These are phyloP conservation scores for Cirrhinus molitorella DNA, from an alignment of 2,797 vertebrate genomes.

Conservation along the genomic window DNA sequence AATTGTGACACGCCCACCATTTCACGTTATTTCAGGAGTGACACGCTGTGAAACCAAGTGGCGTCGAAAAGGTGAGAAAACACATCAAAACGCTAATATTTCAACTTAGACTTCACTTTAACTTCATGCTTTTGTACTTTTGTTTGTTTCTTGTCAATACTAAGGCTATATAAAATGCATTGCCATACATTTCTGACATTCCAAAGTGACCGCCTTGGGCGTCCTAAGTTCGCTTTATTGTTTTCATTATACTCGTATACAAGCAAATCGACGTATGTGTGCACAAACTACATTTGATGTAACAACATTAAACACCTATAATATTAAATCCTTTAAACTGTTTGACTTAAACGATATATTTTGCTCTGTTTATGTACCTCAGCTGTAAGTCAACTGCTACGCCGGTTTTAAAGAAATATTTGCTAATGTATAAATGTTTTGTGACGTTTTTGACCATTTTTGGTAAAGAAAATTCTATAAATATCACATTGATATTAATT, in stretches of 20 bases:
- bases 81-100: neutral
- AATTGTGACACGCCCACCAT: neutral
- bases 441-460: neutral
- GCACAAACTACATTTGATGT: neutral
- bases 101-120: neutral
- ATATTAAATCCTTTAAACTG: neutral
- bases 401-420: neutral
- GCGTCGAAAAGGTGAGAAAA: conserved; percentile 21
- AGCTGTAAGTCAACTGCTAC: neutral
- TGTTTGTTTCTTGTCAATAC: neutral
- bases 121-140: neutral
- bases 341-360: neutral
- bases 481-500: neutral
- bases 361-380: neutral
- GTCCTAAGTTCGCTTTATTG: neutral
- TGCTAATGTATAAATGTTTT: too few species aligned
- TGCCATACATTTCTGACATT: neutral
- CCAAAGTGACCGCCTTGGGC: neutral
- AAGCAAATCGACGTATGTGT: neutral
- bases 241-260: neutral
- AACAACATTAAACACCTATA: neutral
- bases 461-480: neutral
- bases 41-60: neutral
- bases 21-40: neutral
- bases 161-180: neutral